These are phyloP conservation scores for Pelmatolapia mariae DNA, from an alignment of 2,113 vertebrate species.

Conservation along the genomic window DNA sequence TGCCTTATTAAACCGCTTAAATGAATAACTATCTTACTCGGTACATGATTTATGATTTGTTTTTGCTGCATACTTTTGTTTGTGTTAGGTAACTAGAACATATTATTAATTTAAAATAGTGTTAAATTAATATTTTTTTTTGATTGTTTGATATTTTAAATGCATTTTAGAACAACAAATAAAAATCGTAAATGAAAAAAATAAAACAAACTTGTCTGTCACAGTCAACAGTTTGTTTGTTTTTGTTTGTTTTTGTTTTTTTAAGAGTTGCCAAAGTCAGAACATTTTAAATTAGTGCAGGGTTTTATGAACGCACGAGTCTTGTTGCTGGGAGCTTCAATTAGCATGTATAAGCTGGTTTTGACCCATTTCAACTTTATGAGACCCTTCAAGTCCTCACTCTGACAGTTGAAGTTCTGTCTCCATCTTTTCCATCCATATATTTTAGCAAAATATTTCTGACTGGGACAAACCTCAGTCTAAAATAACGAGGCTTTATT, in stretches of 20 bases:
- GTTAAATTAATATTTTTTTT: not conserved
- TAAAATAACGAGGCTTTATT: not conserved
- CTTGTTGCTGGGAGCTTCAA: not conserved
- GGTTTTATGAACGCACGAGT: not conserved
- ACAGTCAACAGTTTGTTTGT: not conserved
- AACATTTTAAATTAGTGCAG: not conserved
- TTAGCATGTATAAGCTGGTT: not conserved
- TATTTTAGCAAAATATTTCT: not conserved
- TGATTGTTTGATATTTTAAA: constrained; percentile 1
- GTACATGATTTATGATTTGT: not conserved
- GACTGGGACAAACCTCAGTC: not conserved
- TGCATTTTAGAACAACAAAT: constrained; percentile 13
- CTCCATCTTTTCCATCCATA: not conserved
- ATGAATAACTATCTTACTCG: not conserved
- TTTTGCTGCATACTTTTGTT: not conserved
- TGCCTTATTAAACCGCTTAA: not conserved
- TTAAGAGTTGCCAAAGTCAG: not conserved
- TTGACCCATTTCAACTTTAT: not conserved
- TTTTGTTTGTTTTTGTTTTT: not conserved
- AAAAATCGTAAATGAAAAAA: not conserved
- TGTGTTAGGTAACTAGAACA: not conserved
- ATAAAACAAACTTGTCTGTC: not conserved
- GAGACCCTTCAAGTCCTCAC: not conserved
- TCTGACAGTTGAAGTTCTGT: rapidly evolving
- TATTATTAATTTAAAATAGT: not conserved